A percentile compares a stretch with the other conserved stretches of the same genome.
Evolutionary conservation across 2,113 vertebrate species (phyloP).

Genomic region (Caranx ignobilis): DNA sequence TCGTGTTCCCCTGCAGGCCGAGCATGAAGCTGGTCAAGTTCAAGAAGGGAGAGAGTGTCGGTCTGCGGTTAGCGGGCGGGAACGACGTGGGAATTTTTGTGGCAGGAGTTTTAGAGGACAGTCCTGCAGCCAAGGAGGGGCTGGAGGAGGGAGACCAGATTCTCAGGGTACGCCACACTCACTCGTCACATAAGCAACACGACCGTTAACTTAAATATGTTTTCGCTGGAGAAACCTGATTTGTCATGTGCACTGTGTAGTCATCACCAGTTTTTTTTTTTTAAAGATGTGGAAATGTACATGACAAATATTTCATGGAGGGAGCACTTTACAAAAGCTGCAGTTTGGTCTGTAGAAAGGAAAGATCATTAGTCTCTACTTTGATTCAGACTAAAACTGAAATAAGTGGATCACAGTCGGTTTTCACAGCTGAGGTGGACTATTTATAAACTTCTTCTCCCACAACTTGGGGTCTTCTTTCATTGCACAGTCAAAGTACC

Average conservation of each 20-base stretch:
- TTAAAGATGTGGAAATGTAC: not conserved
- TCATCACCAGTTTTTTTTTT: not conserved
- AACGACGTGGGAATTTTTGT: conserved; percentile 99
- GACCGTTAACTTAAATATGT: not conserved
- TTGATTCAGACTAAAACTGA: not conserved
- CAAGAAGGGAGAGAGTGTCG: conserved; percentile 98
- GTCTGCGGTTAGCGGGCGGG: conserved; percentile 95
- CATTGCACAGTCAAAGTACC: not conserved
- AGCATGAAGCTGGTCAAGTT: conserved; percentile 99
- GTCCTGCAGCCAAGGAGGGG: conserved; percentile 97
- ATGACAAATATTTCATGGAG: not conserved
- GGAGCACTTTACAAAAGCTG: not conserved
- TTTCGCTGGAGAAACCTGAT: conserved; percentile 2
- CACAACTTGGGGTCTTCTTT: not conserved
- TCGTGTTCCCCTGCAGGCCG: conserved; percentile 84
- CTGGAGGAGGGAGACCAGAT: conserved; percentile 99
- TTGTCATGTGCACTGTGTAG: not conserved
- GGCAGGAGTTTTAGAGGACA: conserved; percentile 97
- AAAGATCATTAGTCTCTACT: not conserved
- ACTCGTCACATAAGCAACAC: not conserved
- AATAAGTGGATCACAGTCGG: not conserved
- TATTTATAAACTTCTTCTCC: not conserved
- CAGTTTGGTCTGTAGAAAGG: not conserved
- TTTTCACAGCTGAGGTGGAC: conserved; percentile 1
- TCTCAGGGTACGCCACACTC: conserved; percentile 89